These are phyloP conservation scores for Artemisiospiza belli DNA, from an alignment of 2,113 vertebrate species.

Conservation along the genomic window DNA sequence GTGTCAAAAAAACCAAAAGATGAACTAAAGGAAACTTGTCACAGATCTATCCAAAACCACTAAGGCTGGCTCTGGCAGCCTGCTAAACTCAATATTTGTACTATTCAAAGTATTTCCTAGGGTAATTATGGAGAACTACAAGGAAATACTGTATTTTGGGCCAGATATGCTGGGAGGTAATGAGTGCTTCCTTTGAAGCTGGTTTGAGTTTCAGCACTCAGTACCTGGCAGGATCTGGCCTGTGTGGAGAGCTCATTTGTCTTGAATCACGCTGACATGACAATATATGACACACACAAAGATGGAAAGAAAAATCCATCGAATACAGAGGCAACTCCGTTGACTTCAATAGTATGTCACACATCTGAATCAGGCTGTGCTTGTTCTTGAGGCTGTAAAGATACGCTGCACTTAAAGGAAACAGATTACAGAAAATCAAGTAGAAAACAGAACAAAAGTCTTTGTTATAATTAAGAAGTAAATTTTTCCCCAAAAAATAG, in stretches of 20 bases:
- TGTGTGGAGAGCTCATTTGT: background rate
- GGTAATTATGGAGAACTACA: conserved; percentile 8
- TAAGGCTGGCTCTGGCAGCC: conserved; percentile 13
- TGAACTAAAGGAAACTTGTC: background rate
- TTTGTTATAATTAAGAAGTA: background rate
- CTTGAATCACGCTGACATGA: background rate
- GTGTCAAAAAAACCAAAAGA: background rate
- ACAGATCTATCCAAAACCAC: background rate
- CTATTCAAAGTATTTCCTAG: conserved; percentile 54
- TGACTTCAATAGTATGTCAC: background rate
- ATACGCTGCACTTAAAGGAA: background rate
- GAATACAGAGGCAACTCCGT: background rate
- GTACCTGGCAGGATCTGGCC: background rate
- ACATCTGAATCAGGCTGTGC: background rate
- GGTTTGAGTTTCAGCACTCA: background rate
- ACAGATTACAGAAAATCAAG: background rate
- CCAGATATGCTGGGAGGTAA: conserved; percentile 1
- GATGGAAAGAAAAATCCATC: background rate
- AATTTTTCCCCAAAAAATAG: background rate
- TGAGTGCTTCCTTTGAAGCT: conserved; percentile 16
- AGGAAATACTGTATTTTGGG: conserved; percentile 16
- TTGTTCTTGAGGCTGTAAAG: background rate
- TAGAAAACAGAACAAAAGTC: background rate
- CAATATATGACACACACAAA: background rate
- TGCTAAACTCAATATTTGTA: conserved; percentile 58